These are phyloP conservation scores for Ormyrus pomaceus DNA, from an alignment of 2,888 invertebrate genomes.

Conservation along the genomic window DNA sequence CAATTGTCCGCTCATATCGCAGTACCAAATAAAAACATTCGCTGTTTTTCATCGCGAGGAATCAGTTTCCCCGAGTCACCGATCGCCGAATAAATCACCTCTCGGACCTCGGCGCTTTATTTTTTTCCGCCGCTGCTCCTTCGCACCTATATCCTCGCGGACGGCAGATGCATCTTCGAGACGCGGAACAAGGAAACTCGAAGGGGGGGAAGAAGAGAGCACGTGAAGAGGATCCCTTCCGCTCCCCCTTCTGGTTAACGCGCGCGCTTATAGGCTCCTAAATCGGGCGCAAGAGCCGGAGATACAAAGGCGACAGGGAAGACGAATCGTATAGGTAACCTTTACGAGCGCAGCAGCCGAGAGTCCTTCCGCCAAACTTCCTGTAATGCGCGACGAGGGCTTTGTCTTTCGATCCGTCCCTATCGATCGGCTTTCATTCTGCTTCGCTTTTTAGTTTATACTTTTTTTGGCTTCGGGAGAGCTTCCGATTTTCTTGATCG, in stretches of 20 bases:
- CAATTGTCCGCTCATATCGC: too few species aligned
- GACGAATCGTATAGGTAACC: neutral
- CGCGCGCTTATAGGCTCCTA: neutral
- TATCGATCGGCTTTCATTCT: neutral
- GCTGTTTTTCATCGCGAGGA: neutral
- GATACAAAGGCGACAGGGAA: neutral
- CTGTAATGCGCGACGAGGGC: constrained; percentile 25
- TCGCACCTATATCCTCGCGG: neutral
- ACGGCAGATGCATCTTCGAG: constrained; percentile 34
- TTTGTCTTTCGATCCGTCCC: constrained; percentile 31
- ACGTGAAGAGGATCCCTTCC: constrained; percentile 11
- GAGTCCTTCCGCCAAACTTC: constrained; percentile 45
- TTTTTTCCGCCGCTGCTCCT: neutral
- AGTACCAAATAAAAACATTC: constrained; percentile 12
- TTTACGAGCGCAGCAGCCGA: neutral
- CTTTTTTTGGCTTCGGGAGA: neutral
- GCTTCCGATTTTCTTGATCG: too few species aligned
- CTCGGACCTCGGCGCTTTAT: neutral
- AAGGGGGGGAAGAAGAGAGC: neutral
- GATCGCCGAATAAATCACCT: constrained; percentile 17
- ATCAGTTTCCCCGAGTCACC: constrained; percentile 19
- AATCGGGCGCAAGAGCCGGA: neutral
- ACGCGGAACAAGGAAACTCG: constrained; percentile 25
- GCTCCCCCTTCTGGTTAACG: neutral
- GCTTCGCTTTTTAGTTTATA: neutral